Percentiles rank a stretch among this genome's conserved stretches.
These are phyloP conservation scores for Stictocephala bisonia DNA, from an alignment of 2,888 invertebrate species.

Conservation along the genomic window DNA sequence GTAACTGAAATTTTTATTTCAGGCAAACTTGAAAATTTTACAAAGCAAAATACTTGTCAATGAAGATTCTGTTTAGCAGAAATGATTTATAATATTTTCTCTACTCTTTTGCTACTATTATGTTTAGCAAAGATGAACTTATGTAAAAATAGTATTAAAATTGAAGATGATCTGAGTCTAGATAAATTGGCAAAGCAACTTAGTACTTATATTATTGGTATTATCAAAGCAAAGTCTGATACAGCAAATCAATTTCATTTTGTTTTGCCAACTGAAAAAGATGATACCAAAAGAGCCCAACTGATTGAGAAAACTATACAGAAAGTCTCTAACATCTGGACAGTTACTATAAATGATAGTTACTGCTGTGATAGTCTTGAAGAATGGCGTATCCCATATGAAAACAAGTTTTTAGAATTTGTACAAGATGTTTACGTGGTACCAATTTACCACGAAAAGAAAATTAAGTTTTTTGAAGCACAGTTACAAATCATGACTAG, in stretches of 20 bases:
- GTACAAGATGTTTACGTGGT: background rate
- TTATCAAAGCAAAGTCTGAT: background rate
- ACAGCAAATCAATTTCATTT: background rate
- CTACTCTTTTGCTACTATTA: too few relatives aligned
- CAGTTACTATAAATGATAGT: background rate
- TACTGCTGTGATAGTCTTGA: slow-evolving; percentile 22
- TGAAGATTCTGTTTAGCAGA: too few relatives aligned
- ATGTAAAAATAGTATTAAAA: too few relatives aligned
- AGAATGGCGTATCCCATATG: background rate
- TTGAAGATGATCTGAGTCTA: too few relatives aligned
- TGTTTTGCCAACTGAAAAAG: background rate
- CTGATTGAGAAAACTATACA: background rate
- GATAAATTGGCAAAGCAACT: background rate
- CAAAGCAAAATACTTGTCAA: too few relatives aligned
- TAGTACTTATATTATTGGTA: background rate
- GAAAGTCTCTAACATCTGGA: background rate
- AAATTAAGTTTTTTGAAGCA: background rate
- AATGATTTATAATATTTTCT: too few relatives aligned
- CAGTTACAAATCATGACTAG: background rate
- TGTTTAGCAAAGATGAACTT: too few relatives aligned
- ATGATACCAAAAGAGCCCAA: background rate
- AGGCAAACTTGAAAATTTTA: too few relatives aligned
- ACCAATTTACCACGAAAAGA: background rate
- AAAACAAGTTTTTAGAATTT: background rate
- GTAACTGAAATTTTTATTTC: too few relatives aligned